A percentile compares a stretch with the other conserved stretches of the same genome.
Evolutionary conservation across 30 jellyfish, hydroid and myxozoan genomes (phyloP).

Genomic region (Chironex yamaguchii): DNA sequence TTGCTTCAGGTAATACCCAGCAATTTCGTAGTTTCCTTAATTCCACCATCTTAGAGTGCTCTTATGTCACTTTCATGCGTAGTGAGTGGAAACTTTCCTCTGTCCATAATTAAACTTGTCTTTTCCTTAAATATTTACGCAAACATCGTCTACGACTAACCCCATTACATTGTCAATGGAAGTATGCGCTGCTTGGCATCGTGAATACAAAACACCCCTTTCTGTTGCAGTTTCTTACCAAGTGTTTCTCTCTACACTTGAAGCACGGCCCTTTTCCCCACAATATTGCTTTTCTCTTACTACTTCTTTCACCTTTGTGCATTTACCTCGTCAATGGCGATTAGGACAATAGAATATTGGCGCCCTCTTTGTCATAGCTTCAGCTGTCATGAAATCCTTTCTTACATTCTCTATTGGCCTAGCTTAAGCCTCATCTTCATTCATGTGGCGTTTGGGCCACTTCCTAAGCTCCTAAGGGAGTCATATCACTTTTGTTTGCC

Average conservation of each 20-base stretch:
- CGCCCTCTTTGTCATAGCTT: constrained; percentile 39
- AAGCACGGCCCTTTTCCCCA: constrained; percentile 38
- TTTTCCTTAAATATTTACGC: neutral
- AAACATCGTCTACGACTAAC: neutral
- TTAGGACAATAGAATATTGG: constrained; percentile 55
- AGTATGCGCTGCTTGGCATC: neutral
- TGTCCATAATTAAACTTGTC: neutral
- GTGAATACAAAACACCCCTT: constrained; percentile 60
- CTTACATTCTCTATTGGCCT: no score
- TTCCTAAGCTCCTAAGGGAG: constrained; percentile 37
- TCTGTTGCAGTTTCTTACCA: constrained; percentile 22
- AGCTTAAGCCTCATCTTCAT: constrained; percentile 18
- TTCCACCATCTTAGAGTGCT: neutral
- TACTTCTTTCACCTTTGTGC: constrained; percentile 3
- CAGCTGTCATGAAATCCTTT: no score
- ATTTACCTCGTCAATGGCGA: constrained; percentile 59
- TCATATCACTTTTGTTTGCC: constrained; percentile 38
- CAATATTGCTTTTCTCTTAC: constrained; percentile 42
- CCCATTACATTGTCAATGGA: constrained; percentile 1
- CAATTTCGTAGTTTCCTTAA: neutral
- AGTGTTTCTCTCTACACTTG: no score
- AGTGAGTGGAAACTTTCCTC: neutral
- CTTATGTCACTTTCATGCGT: neutral
- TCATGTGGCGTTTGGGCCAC: constrained; percentile 40
- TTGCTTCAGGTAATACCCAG: neutral